phyloP scores from a whole-genome alignment of 2,113 vertebrate species.

The Odocoileus hemionus region DNA sequence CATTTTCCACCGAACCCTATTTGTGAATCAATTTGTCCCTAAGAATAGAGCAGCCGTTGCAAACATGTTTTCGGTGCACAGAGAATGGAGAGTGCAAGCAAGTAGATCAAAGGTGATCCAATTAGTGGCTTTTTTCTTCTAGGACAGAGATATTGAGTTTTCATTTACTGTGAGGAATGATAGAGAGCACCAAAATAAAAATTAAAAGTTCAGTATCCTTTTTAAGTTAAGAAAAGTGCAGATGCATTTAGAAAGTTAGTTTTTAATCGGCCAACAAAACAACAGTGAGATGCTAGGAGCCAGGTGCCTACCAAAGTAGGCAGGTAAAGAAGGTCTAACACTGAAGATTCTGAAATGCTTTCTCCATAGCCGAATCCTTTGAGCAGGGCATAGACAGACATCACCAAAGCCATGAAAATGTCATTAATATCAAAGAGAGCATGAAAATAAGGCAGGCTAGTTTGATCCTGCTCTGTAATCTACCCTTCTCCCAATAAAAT shows the following conservation, averaged over 20 bases:
- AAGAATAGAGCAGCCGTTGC: slow-evolving; percentile 69
- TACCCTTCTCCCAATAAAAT: not conserved
- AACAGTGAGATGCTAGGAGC: not conserved
- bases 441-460: too few relatives aligned
- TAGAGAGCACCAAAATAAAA: slow-evolving; percentile 26
- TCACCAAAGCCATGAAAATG: not conserved
- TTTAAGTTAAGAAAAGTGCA: slow-evolving; percentile 49
- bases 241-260: slow-evolving; percentile 28
- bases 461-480: too few relatives aligned
- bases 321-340: not conserved
- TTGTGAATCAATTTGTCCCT: slow-evolving; percentile 73
- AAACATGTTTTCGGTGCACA: slow-evolving; percentile 50
- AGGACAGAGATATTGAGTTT: slow-evolving; percentile 25
- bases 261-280: not conserved
- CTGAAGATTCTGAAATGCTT: too few relatives aligned
- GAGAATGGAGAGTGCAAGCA: slow-evolving; percentile 48
- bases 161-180: not conserved
- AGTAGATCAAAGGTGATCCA: slow-evolving; percentile 59
- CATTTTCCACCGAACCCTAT: slow-evolving; percentile 62
- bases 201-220: not conserved
- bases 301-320: not conserved
- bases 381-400: not conserved
- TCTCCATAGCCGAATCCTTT: not conserved
- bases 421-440: not conserved
- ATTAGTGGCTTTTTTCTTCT: slow-evolving; percentile 58